Evolutionary conservation across 2,888 invertebrate genomes (phyloP).

Genomic region (Clitarchus hookeri): DNA sequence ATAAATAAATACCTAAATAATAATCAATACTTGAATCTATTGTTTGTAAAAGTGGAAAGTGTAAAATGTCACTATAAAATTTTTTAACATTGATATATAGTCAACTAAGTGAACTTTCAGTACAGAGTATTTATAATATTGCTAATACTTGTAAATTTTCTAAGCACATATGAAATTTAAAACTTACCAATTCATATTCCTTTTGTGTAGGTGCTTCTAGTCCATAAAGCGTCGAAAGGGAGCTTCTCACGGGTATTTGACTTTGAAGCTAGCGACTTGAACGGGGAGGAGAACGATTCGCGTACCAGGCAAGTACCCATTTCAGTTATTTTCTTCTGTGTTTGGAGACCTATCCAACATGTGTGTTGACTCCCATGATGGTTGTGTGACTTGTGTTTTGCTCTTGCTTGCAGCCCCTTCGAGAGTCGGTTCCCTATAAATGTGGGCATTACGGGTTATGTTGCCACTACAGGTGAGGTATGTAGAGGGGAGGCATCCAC

Average conservation of each 20-base stretch:
- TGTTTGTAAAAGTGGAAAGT: too few relatives aligned
- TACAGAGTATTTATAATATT: not conserved
- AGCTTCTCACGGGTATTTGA: constrained; percentile 95
- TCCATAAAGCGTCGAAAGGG: constrained; percentile 88
- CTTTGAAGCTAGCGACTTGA: constrained; percentile 87
- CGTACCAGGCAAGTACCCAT: constrained; percentile 65
- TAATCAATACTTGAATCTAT: too few relatives aligned
- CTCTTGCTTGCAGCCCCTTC: constrained; percentile 69
- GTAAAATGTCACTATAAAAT: too few relatives aligned
- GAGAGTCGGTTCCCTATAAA: constrained; percentile 94
- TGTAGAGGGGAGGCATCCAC: constrained; percentile 49
- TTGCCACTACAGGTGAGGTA: constrained; percentile 94
- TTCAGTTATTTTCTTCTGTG: not conserved
- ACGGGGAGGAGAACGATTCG: constrained; percentile 78
- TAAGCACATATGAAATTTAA: not conserved
- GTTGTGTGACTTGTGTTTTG: not conserved
- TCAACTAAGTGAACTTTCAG: not conserved
- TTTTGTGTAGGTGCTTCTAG: constrained; percentile 72
- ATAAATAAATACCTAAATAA: too few relatives aligned
- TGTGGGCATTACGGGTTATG: constrained; percentile 92
- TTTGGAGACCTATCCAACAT: not conserved
- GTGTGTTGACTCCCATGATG: not conserved
- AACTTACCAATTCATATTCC: not conserved
- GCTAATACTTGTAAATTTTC: not conserved
- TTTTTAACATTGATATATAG: not conserved